These are phyloP conservation scores for Periplaneta americana DNA, from an alignment of 1,140 invertebrate species.

Conservation along the genomic window DNA sequence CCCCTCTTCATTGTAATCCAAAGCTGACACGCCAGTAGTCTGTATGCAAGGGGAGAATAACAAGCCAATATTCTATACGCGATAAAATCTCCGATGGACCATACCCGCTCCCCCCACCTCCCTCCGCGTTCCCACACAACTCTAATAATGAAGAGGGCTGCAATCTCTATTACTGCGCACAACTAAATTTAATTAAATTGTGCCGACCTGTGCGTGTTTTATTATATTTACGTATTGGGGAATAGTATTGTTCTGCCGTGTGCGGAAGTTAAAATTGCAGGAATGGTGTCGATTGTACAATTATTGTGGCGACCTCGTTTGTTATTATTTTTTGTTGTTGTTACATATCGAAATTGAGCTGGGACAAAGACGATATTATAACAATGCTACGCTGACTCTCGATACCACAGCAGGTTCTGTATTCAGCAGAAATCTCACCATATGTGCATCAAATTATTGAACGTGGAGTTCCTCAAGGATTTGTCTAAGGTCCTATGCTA, in stretches of 20 bases:
- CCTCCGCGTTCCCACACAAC: neutral
- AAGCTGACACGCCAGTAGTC: neutral
- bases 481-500: no score
- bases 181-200: neutral
- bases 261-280: neutral
- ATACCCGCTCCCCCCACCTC: neutral
- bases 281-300: no score
- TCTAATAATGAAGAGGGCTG: neutral
- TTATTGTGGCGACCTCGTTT: no score
- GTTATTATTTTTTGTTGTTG: no score
- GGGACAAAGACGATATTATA: no score
- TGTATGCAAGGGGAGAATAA: neutral
- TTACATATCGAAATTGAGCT: no score
- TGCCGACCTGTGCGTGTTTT: neutral
- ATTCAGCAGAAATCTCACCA: no score
- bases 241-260: neutral
- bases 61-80: neutral
- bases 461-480: no score
- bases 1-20: no score
- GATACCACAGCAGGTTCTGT: no score
- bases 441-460: no score
- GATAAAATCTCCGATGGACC: neutral
- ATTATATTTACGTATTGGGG: neutral
- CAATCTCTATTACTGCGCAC: neutral
- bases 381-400: no score